Evolutionary conservation across 2,113 vertebrate species (phyloP).

Genomic region (Harpagus bidentatus): DNA sequence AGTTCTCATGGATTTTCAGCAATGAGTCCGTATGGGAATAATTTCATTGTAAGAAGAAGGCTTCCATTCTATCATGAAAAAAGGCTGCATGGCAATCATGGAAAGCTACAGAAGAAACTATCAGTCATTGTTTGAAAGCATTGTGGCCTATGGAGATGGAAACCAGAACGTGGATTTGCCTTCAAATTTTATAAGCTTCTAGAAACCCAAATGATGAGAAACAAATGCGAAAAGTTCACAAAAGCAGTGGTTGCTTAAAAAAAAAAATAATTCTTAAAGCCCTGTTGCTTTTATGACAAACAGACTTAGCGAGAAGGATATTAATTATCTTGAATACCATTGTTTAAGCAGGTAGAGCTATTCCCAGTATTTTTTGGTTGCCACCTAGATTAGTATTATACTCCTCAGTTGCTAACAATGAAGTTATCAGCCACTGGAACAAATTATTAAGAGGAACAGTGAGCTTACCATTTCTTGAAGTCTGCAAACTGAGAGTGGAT

Average conservation of each 20-base stretch:
- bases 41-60: slow-evolving; percentile 18
- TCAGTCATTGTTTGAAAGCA: slow-evolving; percentile 40
- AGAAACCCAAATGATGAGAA: slow-evolving; percentile 22
- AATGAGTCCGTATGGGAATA: slow-evolving; percentile 35
- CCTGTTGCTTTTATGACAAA: not conserved
- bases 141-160: slow-evolving; percentile 35
- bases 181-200: slow-evolving; percentile 35
- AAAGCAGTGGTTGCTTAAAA: not conserved
- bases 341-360: not conserved
- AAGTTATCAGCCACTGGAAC: not conserved
- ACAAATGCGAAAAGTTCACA: slow-evolving; percentile 13
- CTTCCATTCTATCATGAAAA: slow-evolving; percentile 38
- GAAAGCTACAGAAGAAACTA: slow-evolving; percentile 47
- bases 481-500: not conserved
- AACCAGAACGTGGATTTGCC: slow-evolving; percentile 27
- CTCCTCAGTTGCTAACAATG: not conserved
- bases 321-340: not conserved
- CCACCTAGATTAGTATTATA: not conserved
- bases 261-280: not conserved
- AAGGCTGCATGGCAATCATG: slow-evolving; percentile 1
- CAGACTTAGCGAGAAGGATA: not conserved
- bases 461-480: not conserved
- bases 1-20: slow-evolving; percentile 29
- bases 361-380: not conserved
- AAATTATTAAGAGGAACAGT: not conserved